phyloP scores from a whole-genome alignment of 2,113 vertebrate genomes.

The Dicentrarchus labrax region DNA sequence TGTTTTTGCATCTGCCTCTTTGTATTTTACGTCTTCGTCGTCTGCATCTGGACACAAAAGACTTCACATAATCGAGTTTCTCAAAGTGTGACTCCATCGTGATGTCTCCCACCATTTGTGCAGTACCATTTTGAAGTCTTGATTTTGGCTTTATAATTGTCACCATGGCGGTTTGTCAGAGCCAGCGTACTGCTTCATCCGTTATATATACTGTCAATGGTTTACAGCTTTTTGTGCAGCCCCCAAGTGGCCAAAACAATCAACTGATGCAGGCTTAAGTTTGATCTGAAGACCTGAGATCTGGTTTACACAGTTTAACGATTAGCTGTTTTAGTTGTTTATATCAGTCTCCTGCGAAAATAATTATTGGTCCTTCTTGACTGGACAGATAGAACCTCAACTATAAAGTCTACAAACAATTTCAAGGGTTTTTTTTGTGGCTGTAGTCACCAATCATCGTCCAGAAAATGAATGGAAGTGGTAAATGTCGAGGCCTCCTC shows the following conservation, averaged over 20 bases:
- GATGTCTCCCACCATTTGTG: too few species aligned
- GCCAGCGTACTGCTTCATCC: too few species aligned
- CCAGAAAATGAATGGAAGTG: neutral
- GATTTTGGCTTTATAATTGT: too few species aligned
- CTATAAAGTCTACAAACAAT: neutral
- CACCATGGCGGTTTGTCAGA: too few species aligned
- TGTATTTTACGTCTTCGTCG: neutral
- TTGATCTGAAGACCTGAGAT: neutral
- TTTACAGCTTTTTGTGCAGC: neutral
- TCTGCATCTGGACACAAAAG: neutral
- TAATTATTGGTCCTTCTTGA: neutral
- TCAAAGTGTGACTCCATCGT: too few species aligned
- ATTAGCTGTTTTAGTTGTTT: neutral
- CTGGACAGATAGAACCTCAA: neutral
- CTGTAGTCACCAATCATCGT: neutral
- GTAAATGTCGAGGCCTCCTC: neutral
- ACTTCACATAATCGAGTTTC: neutral
- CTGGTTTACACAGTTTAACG: neutral
- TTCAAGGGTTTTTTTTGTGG: neutral
- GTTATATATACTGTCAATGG: neutral
- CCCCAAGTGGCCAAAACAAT: neutral
- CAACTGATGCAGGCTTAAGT: neutral
- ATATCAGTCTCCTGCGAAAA: neutral
- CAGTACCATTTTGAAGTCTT: too few species aligned
- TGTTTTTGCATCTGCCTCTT: neutral